Percentiles rank a stretch among this genome's conserved stretches.
Conservation (phyloP, 2,113 vertebrate genomes). For the Machaerirhynchus nigripectus region DNA sequence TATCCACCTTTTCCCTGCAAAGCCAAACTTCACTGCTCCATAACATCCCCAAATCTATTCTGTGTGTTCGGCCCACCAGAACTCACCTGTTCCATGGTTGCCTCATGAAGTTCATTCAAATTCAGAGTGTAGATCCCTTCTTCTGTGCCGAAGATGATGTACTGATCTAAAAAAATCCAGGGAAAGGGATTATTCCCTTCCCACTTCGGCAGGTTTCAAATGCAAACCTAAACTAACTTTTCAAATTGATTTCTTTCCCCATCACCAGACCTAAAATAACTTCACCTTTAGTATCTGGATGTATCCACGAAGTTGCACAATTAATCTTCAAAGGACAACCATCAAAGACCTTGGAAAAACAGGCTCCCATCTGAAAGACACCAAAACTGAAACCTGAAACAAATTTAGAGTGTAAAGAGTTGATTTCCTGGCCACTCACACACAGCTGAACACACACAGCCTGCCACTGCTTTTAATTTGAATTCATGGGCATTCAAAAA, state of each 20-base stretch:
- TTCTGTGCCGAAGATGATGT: slow-evolving; percentile 96
- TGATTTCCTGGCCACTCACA: background rate
- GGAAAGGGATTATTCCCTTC: background rate
- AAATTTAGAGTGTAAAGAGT: background rate
- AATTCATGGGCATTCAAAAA: background rate
- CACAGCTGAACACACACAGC: background rate
- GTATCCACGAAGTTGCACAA: slow-evolving; percentile 98
- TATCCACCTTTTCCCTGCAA: background rate
- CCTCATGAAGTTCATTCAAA: slow-evolving; percentile 95
- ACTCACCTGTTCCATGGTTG: slow-evolving; percentile 97
- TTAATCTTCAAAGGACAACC: slow-evolving; percentile 98
- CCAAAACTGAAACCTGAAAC: background rate
- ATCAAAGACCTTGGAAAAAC: slow-evolving; percentile 99
- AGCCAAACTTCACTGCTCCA: background rate
- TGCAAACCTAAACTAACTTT: background rate
- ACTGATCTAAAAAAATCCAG: slow-evolving; percentile 77
- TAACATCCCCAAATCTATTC: background rate
- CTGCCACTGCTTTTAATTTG: background rate
- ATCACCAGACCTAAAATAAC: background rate
- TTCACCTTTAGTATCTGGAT: slow-evolving; percentile 97
- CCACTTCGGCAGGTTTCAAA: background rate
- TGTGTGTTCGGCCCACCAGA: background rate
- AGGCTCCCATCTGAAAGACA: slow-evolving; percentile 92
- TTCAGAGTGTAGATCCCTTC: slow-evolving; percentile 98
- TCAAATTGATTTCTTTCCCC: slow-evolving; percentile 33